A percentile compares a stretch with the other conserved stretches of the same genome.
Evolutionary conservation across 1,140 invertebrate species (phyloP).

Genomic region (Lamellibrachia luymesi): DNA sequence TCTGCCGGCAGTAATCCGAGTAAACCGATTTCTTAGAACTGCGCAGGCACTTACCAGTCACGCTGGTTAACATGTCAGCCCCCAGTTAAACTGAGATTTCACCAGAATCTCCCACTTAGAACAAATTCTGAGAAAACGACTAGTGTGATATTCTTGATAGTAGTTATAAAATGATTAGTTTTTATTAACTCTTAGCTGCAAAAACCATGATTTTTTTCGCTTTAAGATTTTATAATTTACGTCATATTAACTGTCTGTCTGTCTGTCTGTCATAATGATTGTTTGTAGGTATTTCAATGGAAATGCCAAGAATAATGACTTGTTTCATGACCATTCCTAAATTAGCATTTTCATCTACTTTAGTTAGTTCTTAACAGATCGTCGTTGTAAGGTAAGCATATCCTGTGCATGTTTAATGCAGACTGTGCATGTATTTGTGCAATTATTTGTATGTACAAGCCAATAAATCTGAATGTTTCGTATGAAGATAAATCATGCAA

Average conservation of each 20-base stretch:
- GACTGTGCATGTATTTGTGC: not conserved
- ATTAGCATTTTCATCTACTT: not conserved
- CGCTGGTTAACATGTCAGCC: no score
- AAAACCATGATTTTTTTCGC: not conserved
- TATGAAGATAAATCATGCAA: not conserved
- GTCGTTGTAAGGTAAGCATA: not conserved
- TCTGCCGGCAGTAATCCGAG: no score
- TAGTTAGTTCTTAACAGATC: not conserved
- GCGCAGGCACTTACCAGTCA: no score
- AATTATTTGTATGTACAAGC: not conserved
- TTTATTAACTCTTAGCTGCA: not conserved
- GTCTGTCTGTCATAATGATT: not conserved
- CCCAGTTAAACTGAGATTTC: no score
- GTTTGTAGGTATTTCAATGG: not conserved
- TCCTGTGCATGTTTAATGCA: not conserved
- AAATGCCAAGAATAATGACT: not conserved
- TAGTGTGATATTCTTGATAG: not conserved
- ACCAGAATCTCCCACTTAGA: no score
- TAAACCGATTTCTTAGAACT: no score
- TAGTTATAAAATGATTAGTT: not conserved
- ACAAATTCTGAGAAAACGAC: no score
- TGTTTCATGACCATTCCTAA: no score
- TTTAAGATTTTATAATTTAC: not conserved
- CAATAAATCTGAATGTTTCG: not conserved
- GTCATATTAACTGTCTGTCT: not conserved